A percentile compares a stretch with the other conserved stretches of the same genome.
Evolutionary conservation across 53 echinoderm and acorn worm genomes (phyloP).

Genomic region (Echinarachnius parma): DNA sequence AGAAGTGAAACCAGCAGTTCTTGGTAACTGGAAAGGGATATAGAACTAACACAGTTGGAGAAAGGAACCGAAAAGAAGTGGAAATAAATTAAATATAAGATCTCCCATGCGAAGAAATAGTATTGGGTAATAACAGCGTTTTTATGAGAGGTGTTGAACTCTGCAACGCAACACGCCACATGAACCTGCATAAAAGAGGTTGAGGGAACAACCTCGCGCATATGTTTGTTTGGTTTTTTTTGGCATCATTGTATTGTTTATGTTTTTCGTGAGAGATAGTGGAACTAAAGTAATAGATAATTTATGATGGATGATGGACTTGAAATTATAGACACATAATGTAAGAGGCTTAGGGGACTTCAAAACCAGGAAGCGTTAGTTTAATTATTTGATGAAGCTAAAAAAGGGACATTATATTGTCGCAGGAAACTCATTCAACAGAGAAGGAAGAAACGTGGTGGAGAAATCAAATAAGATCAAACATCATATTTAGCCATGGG

Average conservation of each 20-base stretch:
- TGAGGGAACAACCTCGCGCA: neutral
- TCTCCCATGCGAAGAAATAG: no score
- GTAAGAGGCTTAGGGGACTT: neutral
- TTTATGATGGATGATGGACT: neutral
- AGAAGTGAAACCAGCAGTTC: neutral
- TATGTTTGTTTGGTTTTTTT: neutral
- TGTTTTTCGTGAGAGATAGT: slow-evolving; percentile 14
- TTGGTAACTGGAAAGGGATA: no score
- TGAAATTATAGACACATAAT: slow-evolving; percentile 1
- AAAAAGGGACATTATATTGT: slow-evolving; percentile 1
- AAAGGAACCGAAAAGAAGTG: no score
- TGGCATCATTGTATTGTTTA: neutral
- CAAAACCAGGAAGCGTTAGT: neutral
- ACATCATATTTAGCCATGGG: slow-evolving; percentile 6
- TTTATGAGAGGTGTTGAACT: no score
- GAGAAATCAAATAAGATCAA: slow-evolving; percentile 14
- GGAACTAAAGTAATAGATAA: neutral
- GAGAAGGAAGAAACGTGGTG: slow-evolving; percentile 1
- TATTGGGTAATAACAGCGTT: no score
- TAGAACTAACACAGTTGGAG: no score
- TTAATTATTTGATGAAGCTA: neutral
- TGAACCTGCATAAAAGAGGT: neutral
- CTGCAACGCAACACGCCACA: neutral
- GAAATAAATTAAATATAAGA: no score
- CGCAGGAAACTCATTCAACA: slow-evolving; percentile 1